Conservation (phyloP, 2,797 vertebrate species). For the Botia almorhae region DNA sequence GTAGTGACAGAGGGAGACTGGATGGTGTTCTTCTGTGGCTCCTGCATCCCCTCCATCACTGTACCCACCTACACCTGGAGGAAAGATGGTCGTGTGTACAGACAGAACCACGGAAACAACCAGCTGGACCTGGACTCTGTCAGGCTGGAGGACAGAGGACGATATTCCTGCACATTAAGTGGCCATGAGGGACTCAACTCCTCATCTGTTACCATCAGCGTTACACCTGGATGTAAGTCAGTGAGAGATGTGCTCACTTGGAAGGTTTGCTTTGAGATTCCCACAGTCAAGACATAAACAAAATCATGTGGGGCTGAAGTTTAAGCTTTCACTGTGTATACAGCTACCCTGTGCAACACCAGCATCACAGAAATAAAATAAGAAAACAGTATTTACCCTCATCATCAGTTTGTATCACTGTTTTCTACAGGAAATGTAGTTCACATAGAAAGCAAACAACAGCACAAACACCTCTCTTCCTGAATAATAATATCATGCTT, state of each 20-base stretch:
- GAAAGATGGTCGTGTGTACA: constrained; percentile 24
- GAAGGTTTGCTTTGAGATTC: too few relatives aligned
- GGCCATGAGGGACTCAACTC: constrained; percentile 9
- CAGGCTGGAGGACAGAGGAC: constrained; percentile 7
- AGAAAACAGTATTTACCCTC: too few relatives aligned
- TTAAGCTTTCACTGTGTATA: too few relatives aligned
- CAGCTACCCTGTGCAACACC: too few relatives aligned
- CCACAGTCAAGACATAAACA: too few relatives aligned
- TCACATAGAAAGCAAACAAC: too few relatives aligned
- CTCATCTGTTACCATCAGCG: constrained; percentile 11
- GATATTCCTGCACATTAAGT: constrained; percentile 31
- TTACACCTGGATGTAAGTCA: constrained; percentile 32
- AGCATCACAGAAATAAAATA: too few relatives aligned
- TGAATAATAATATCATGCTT: too few relatives aligned
- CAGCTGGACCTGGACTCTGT: constrained; percentile 2
- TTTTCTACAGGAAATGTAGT: too few relatives aligned
- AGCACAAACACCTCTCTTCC: too few relatives aligned
- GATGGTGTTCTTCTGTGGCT: constrained; percentile 36
- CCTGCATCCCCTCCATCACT: constrained; percentile 44
- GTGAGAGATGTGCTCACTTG: neutral
- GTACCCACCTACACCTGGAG: constrained; percentile 45
- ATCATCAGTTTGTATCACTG: too few relatives aligned
- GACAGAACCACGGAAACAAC: neutral
- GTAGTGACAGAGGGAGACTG: constrained; percentile 27
- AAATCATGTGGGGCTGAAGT: too few relatives aligned